Evolutionary conservation across 2,113 vertebrate genomes (phyloP), one percentile per base, ranked within the genome.

Genomic region (Aythya baeri): DNA sequence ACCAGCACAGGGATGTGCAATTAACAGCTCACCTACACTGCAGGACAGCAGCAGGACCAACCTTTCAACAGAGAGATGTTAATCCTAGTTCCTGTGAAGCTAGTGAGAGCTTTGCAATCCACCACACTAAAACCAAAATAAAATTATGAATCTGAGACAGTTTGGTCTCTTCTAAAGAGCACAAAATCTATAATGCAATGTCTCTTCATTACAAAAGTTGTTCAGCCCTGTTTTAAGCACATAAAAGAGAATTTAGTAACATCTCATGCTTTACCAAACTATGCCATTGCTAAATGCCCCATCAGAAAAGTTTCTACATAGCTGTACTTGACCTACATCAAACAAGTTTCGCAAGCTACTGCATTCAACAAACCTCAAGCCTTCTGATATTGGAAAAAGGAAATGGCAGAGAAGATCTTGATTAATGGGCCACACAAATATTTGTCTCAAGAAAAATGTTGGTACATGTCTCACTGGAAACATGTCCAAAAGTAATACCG

Each of bases 1-100:
- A 52, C 5, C 38, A 58, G 34, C 14, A 57, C 5, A 43, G 7
- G 1, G 61, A 52, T 0, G 0, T 44, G 22, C n/a, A 6, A 26
- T 4, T 6, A 36, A 55, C n/a, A 88, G 63, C 20, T 85, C 75
- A 66, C 50, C 55, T 70, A 25, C 7, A 2, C 23, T 29, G 31
- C 46, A 17, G 29, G 86, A 77, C 8, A 59, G 36, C 49, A 74
- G 68, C 38, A 22, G 20, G 26, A 87, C 32, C 36, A 86, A 13
- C 10, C 20, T 43, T 34, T 4, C 22, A 3, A 54, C 41, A 55
- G n/a, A 84, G 36, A 32, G 14, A 17, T 0, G 0, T 32, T 67
- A 74, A 72, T 89, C 31, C 61, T 59, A 22, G 27, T 72, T 43
- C 54, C 43, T 87, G 54, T n/a, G 32, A 68, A 72, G 43, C 31